Conservation (phyloP, 2,797 vertebrate species). For the Cynopterus sphinx region DNA sequence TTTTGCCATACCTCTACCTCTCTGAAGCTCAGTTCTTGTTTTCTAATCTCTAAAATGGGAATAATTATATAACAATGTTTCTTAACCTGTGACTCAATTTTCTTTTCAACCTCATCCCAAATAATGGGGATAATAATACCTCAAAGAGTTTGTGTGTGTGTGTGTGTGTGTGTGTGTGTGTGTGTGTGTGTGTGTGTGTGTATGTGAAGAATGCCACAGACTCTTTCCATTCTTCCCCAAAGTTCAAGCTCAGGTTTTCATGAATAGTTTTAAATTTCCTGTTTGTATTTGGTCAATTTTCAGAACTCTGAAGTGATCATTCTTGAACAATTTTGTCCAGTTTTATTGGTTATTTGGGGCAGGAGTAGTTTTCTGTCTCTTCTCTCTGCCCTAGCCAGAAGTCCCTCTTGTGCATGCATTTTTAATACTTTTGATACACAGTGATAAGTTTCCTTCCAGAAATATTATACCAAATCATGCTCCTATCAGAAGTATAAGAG, state of each 20-base stretch:
- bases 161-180: too few relatives aligned
- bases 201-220: neutral
- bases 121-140: neutral
- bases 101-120: neutral
- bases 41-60: neutral
- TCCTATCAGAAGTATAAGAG: neutral
- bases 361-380: neutral
- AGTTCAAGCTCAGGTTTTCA: neutral
- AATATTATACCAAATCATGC: neutral
- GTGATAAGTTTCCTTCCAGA: conserved; percentile 2
- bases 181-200: too few relatives aligned
- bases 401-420: neutral
- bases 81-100: neutral
- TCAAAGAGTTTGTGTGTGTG: too few relatives aligned
- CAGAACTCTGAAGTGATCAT: neutral
- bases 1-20: neutral
- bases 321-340: neutral
- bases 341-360: neutral
- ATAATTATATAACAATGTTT: neutral
- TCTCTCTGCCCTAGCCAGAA: neutral
- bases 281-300: neutral
- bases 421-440: conserved; percentile 28
- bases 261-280: neutral
- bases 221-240: neutral
- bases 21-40: neutral